phyloP scores from a whole-genome alignment of 2,888 invertebrate genomes.

The Rhogogaster chlorosoma region DNA sequence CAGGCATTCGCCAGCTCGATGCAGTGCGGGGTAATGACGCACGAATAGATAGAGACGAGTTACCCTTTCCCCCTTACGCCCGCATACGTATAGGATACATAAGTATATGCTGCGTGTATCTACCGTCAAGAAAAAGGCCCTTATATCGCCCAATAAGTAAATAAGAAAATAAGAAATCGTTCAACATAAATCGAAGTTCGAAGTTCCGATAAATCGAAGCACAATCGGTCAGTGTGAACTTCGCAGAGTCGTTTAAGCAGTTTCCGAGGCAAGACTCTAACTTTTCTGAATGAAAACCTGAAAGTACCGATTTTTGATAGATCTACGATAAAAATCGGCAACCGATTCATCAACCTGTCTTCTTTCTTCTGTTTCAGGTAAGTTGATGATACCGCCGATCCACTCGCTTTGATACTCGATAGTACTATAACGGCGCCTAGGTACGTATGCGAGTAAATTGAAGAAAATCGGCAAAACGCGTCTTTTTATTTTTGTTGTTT shows the following conservation, averaged over 20 bases:
- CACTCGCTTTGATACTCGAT: neutral
- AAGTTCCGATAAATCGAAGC: neutral
- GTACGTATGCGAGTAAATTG: neutral
- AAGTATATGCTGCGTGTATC: neutral
- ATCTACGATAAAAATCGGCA: neutral
- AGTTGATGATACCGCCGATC: neutral
- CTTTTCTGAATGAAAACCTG: neutral
- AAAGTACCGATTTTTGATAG: neutral
- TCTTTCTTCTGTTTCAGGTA: conserved; percentile 32
- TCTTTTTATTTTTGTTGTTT: neutral
- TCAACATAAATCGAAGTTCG: neutral
- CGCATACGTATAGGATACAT: neutral
- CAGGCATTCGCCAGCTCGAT: conserved; percentile 30
- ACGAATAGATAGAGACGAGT: conserved; percentile 74
- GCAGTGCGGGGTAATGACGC: conserved; percentile 75
- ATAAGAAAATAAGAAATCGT: neutral
- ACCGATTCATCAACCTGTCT: neutral
- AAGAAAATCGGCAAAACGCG: neutral
- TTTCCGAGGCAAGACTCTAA: neutral
- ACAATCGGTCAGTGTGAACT: neutral
- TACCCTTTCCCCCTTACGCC: conserved; percentile 32
- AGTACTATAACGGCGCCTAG: neutral
- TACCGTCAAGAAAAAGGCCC: neutral
- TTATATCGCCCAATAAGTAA: neutral
- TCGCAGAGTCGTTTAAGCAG: neutral